phyloP scores from a whole-genome alignment of 2,113 vertebrate genomes.

The Pteruthius melanotis region DNA sequence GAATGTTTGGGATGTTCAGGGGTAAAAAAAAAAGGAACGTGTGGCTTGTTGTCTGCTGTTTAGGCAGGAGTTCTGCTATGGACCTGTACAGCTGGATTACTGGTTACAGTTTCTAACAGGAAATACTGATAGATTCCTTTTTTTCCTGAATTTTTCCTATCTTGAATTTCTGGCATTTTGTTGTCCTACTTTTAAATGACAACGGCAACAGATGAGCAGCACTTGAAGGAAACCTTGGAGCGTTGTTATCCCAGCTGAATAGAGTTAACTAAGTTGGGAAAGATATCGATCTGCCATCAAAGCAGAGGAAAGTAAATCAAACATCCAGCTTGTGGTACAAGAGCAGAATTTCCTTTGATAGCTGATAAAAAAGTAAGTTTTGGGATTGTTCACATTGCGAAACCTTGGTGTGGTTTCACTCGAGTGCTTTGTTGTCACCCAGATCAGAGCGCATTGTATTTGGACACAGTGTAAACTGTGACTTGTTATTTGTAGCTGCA shows the following conservation, averaged over 20 bases:
- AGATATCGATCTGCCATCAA: not conserved
- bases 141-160: rapidly evolving
- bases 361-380: not conserved
- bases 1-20: not conserved
- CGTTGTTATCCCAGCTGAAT: not conserved
- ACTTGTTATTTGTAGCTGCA: not conserved
- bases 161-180: not conserved
- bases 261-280: not conserved
- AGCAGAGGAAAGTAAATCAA: not conserved
- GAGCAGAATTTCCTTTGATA: not conserved
- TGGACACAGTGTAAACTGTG: not conserved
- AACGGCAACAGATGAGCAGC: not conserved
- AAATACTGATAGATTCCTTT: not conserved
- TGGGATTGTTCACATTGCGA: not conserved
- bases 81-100: not conserved
- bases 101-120: not conserved
- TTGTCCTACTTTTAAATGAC: not conserved
- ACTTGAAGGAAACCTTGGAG: not conserved
- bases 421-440: not conserved
- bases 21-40: rapidly evolving
- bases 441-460: not conserved
- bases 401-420: not conserved
- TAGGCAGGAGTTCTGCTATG: not conserved
- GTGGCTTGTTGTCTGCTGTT: no score
- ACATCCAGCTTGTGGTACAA: not conserved